Evolutionary conservation across 2,888 invertebrate species (phyloP), one percentile per base, ranked within the genome.

Genomic region (Campoletis raptor): DNA sequence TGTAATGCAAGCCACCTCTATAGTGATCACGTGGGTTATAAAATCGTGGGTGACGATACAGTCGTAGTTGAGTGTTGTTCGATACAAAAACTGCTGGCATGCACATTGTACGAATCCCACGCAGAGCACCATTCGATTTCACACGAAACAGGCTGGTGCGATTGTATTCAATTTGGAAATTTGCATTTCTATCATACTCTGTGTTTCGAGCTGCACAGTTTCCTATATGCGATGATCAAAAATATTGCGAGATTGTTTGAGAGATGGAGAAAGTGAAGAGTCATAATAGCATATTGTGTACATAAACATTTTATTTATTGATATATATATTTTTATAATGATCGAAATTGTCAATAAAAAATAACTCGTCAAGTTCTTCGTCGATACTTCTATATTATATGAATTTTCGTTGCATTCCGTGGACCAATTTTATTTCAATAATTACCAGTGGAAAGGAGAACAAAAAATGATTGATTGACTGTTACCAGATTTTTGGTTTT

Each of bases 151-250:
- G 83, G 83, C 72, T 83, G 76, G 81, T 36, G 69, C 85, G 81
- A 82, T 87, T 83, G 81, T 88, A 87, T 87, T 87, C 85, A 81
- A 87, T 86, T 87, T 85, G 73, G 70, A 72, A 88, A 88, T 88
- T 88, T 87, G 87, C 86, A 85, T 88, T 85, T 83, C 82, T 67
- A 86, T 88, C 85, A 85, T 80, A 48, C 79, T 79, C 84, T 73
- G 84, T n/a, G 73, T 69, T 64, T 64, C 79, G 77, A 84, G 81
- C 78, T 81, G 81, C 74, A 76, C 76, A 42, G 86, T 79, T 86
- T 70, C 81, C 79, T 74, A 79, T 81, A 79, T 79, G 78, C 70
- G 76, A 86, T 78, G 84, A 84, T 74, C 81, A 79, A 73, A 86
- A 86, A 84, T 79, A 81, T 84, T 79, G 78, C 45, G 18, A 57